These are phyloP conservation scores for Campoplex capitator DNA, from an alignment of 2,888 invertebrate species.

Conservation along the genomic window DNA sequence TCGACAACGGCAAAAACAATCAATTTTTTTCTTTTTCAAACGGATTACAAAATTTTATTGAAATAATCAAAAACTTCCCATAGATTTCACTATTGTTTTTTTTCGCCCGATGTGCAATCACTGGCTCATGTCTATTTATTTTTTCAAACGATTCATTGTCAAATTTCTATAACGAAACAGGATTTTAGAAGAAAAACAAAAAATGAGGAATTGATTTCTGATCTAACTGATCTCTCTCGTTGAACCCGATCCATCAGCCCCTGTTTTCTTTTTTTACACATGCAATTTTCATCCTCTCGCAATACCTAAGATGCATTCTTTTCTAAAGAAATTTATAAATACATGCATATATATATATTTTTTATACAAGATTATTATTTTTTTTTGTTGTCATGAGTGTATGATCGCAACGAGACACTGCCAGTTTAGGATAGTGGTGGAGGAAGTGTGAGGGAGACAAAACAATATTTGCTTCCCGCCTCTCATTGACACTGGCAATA, in stretches of 20 bases:
- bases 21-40: constrained; percentile 1
- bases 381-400: constrained; percentile 55
- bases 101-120: constrained; percentile 55
- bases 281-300: constrained; percentile 68
- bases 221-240: constrained; percentile 50
- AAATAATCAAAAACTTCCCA: not conserved
- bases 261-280: constrained; percentile 7
- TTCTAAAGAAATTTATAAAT: constrained; percentile 71
- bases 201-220: constrained; percentile 49
- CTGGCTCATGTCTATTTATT: constrained; percentile 5
- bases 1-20: not conserved
- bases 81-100: not conserved
- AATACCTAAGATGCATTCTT: constrained; percentile 77
- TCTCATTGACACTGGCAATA: constrained; percentile 47
- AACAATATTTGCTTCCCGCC: constrained; percentile 19
- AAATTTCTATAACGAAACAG: constrained; percentile 11
- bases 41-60: not conserved
- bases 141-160: constrained; percentile 18
- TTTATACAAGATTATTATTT: constrained; percentile 71
- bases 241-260: constrained; percentile 40
- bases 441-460: constrained; percentile 1
- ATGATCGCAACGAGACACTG: constrained; percentile 26
- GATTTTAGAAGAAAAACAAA: constrained; percentile 8
- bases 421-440: constrained; percentile 31
- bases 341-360: constrained; percentile 59